Conservation (phyloP, 1,140 invertebrate genomes). For the Asbolus verrucosus region DNA sequence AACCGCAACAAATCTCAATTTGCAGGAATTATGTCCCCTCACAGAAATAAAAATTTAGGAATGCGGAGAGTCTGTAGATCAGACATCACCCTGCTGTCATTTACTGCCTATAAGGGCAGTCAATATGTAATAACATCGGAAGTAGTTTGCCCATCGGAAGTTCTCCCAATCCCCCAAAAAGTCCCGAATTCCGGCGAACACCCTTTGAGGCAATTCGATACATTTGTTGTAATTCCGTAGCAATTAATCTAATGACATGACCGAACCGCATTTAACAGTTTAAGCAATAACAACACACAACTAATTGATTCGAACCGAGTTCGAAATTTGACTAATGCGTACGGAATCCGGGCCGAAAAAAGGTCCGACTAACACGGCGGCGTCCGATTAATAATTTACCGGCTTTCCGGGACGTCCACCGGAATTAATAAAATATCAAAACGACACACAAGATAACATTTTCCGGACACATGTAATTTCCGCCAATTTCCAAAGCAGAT, state of each 20-base stretch:
- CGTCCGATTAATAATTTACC: slow-evolving; percentile 20
- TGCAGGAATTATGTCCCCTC: too few relatives aligned
- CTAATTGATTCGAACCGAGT: slow-evolving; percentile 20
- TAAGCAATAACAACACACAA: slow-evolving; percentile 29
- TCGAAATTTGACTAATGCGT: slow-evolving; percentile 14
- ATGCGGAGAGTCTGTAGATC: too few relatives aligned
- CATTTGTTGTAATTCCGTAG: slow-evolving; percentile 22
- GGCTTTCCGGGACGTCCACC: slow-evolving; percentile 11
- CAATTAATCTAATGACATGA: slow-evolving; percentile 34
- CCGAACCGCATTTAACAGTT: slow-evolving; percentile 32
- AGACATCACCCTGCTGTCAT: too few relatives aligned
- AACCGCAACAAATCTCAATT: too few relatives aligned
- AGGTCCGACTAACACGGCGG: too few relatives aligned
- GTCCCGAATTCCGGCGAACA: slow-evolving; percentile 20
- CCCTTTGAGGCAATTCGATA: slow-evolving; percentile 17
- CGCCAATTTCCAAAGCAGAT: slow-evolving; percentile 30
- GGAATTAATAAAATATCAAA: slow-evolving; percentile 38
- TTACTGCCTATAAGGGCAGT: too few relatives aligned
- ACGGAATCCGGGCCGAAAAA: too few relatives aligned
- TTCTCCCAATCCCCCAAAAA: slow-evolving; percentile 11
- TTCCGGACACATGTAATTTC: slow-evolving; percentile 41
- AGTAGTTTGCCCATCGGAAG: not conserved
- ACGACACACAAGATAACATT: slow-evolving; percentile 32
- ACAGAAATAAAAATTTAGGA: too few relatives aligned
- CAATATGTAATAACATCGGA: too few relatives aligned